phyloP scores from a whole-genome alignment of 2,797 vertebrate genomes.

The Chaenodraco wilsoni region DNA sequence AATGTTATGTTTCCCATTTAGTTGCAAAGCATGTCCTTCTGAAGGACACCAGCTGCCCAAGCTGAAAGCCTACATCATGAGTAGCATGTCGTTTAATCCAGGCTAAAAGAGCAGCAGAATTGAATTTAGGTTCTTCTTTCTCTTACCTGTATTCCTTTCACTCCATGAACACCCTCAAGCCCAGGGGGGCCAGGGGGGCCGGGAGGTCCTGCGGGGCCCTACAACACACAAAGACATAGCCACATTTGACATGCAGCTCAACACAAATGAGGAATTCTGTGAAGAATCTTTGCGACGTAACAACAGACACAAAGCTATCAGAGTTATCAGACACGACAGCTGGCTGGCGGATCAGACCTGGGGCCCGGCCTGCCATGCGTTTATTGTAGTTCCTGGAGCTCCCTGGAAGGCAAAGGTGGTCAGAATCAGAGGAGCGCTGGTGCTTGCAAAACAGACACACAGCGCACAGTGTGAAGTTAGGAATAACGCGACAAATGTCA shows the following conservation, averaged over 20 bases:
- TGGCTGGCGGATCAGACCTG: constrained; percentile 86
- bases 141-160: constrained; percentile 90
- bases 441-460: constrained; percentile 25
- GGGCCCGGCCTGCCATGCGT: constrained; percentile 89
- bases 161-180: constrained; percentile 86
- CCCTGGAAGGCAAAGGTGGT: constrained; percentile 85
- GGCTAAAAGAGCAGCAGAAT: constrained; percentile 54
- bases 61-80: constrained; percentile 55
- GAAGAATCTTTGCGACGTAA: constrained; percentile 41
- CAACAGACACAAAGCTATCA: constrained; percentile 11
- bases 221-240: constrained; percentile 50
- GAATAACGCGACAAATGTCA: constrained; percentile 56
- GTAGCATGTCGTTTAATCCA: constrained; percentile 61
- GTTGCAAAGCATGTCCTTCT: constrained; percentile 65
- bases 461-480: constrained; percentile 37
- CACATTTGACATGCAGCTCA: constrained; percentile 16
- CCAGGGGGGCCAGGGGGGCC: constrained; percentile 91
- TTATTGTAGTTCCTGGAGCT: constrained; percentile 87
- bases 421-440: constrained; percentile 56
- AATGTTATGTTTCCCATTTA: constrained; percentile 31
- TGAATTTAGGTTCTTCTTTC: constrained; percentile 33
- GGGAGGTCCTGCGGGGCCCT: constrained; percentile 91
- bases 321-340: constrained; percentile 43
- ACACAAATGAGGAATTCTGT: constrained; percentile 6
- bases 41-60: constrained; percentile 61